Conservation (phyloP, 2,888 invertebrate genomes). For the Ernsta delagoae region DNA sequence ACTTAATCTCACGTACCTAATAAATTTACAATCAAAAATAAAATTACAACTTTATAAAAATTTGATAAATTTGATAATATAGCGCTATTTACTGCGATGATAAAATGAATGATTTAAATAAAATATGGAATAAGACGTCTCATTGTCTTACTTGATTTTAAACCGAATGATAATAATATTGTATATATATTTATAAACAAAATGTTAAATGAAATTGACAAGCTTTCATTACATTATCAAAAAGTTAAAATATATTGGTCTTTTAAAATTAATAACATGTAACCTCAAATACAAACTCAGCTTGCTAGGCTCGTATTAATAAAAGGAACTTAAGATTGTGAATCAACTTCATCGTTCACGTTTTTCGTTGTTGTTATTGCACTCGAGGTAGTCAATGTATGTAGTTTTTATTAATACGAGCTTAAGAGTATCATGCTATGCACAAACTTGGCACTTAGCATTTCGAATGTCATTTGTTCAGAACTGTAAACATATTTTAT, state of each 20-base stretch:
- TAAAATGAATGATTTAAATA: neutral
- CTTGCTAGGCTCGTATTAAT: neutral
- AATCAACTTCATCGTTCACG: too few species aligned
- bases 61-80: neutral
- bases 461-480: neutral
- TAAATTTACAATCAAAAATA: neutral
- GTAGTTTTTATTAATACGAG: too few species aligned
- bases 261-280: neutral
- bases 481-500: slow-evolving; percentile 13
- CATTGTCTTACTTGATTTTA: slow-evolving; percentile 8
- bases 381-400: too few species aligned
- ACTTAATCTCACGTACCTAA: slow-evolving; percentile 37
- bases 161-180: neutral
- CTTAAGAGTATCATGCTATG: slow-evolving; percentile 3
- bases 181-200: neutral
- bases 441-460: slow-evolving; percentile 6
- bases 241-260: neutral
- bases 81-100: slow-evolving; percentile 1
- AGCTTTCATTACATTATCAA: neutral
- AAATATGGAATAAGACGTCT: slow-evolving; percentile 17
- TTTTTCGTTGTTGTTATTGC: too few species aligned
- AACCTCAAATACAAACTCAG: neutral
- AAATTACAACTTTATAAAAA: neutral
- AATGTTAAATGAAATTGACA: slow-evolving; percentile 16
- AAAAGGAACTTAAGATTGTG: too few species aligned